Conservation (phyloP, 2,797 vertebrate genomes). For the Sebastes taczanowskii region DNA sequence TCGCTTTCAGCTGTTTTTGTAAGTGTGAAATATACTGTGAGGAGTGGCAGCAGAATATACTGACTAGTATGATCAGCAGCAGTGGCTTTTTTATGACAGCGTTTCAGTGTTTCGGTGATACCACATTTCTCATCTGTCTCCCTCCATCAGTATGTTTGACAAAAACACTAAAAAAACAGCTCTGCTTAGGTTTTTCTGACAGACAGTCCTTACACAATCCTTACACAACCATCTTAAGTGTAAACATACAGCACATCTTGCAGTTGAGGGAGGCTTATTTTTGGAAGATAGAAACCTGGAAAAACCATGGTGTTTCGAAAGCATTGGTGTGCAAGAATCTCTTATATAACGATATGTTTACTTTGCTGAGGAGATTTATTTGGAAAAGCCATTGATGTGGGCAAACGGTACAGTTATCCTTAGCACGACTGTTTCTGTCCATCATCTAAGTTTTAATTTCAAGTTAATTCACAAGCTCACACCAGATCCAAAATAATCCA, state of each 20-base stretch:
- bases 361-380: slow-evolving; percentile 26
- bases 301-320: slow-evolving; percentile 17
- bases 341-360: slow-evolving; percentile 45
- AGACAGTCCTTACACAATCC: slow-evolving; percentile 25
- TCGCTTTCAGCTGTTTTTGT: not conserved
- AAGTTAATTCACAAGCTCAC: not conserved
- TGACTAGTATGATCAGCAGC: slow-evolving; percentile 10
- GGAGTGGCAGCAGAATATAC: not conserved
- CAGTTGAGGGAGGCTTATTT: slow-evolving; percentile 33
- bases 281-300: slow-evolving; percentile 16
- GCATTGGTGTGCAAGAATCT: not conserved
- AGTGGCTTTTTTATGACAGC: slow-evolving; percentile 32
- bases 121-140: slow-evolving; percentile 40
- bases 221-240: slow-evolving; percentile 13
- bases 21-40: slow-evolving; percentile 3
- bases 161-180: slow-evolving; percentile 9
- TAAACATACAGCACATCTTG: slow-evolving; percentile 35
- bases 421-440: not conserved
- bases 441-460: not conserved
- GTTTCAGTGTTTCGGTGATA: slow-evolving; percentile 27
- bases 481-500: slow-evolving; percentile 1
- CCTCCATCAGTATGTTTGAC: slow-evolving; percentile 31
- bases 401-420: not conserved
- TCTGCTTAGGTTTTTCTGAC: slow-evolving; percentile 26
- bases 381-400: slow-evolving; percentile 2